Evolutionary conservation across 2,888 invertebrate species (phyloP), one percentile per base, ranked within the genome.

Genomic region (Patella depressa): DNA sequence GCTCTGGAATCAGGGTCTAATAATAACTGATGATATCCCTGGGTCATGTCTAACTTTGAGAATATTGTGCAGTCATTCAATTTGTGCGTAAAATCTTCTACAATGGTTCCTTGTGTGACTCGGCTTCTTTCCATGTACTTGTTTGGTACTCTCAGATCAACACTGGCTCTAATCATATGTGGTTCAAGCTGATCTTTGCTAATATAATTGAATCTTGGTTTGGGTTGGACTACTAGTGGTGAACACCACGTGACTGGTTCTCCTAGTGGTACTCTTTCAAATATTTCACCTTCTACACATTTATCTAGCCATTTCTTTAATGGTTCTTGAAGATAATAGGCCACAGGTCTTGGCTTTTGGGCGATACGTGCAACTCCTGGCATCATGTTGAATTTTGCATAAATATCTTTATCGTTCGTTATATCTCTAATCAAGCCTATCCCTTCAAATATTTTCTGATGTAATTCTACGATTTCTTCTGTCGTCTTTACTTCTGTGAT

Each of bases 231-330:
- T 29, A 78, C 78, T 14, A 78, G 54, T 53, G 74, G 78, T 53
- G 78, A 78, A 59, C 78, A 78, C 78, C 78, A 78, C 12, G 74
- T 74, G 11, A 78, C 59, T 57, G 78, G 34, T 54, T 76, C 78
- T 29, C 54, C 70, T 45, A 4, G 45, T 45, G 75, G 75, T 15
- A 76, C 78, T 17, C n/a, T 19, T 29, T 78, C 71, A 75, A 76
- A 76, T 24, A 79, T 79, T 24, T 59, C 77, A 45, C 53, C 77
- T 54, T 53, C 29, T 9, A 74, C 69, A 54, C 70, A 55, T 55
- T 71, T 29, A 53, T 77, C 77, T 34, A 74, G n/a, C 70, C 70
- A 77, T 69, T 73, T n/a, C 34, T 78, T 75, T 15, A 78, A 57
- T 53, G 78, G 75, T 53, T 73, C 54, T 74, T 74, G 74, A 11